Conservation (phyloP, 1,140 invertebrate species). For the Penaeus vannamei region DNA sequence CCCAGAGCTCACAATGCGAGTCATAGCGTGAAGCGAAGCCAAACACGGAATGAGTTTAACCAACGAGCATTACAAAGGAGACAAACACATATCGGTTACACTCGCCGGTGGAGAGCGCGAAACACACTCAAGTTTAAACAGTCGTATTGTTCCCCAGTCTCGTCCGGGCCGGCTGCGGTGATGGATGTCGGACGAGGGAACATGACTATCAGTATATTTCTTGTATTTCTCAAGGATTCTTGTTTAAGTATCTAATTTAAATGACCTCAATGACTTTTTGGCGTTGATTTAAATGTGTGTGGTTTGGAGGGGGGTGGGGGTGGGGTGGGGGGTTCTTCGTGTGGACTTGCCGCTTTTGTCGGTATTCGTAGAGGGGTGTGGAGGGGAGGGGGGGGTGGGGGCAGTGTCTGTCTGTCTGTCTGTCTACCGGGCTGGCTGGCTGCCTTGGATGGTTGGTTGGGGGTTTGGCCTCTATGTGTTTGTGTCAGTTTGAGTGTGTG, state of each 20-base stretch:
- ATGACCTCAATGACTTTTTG: not conserved
- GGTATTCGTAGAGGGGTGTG: no score
- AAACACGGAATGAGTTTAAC: slow-evolving; percentile 59
- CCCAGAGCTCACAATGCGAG: slow-evolving; percentile 19
- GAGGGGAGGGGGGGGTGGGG: no score
- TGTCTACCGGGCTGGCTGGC: no score
- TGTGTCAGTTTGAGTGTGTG: no score
- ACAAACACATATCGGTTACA: slow-evolving; percentile 63
- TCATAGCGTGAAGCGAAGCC: slow-evolving; percentile 46
- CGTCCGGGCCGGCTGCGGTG: not conserved
- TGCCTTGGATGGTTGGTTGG: no score
- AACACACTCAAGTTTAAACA: slow-evolving; percentile 59
- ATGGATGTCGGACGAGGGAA: slow-evolving; percentile 27
- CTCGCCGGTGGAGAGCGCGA: slow-evolving; percentile 49
- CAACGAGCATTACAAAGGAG: slow-evolving; percentile 56
- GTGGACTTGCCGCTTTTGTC: no score
- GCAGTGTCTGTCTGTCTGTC: no score
- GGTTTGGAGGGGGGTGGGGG: no score
- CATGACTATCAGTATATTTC: slow-evolving; percentile 35
- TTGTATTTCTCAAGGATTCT: slow-evolving; percentile 49
- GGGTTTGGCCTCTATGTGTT: no score
- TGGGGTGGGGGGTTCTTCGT: no score
- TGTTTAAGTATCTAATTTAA: slow-evolving; percentile 48
- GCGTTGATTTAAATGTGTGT: no score
- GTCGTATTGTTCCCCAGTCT: slow-evolving; percentile 46